Base-by-base conservation (phyloP, 2,888 invertebrate species). In the Perizoma affinitatum region DNA sequence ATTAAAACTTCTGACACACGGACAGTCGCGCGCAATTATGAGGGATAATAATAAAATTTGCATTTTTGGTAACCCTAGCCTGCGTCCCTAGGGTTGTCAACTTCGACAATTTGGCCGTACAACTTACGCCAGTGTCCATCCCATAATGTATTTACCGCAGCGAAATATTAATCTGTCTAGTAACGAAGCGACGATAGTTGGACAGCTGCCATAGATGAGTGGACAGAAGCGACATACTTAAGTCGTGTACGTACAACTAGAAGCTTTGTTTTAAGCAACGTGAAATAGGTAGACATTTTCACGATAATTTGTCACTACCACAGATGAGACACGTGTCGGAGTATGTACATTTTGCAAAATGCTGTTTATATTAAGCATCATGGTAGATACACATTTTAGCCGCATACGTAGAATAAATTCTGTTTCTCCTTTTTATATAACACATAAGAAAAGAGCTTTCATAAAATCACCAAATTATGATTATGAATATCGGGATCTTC, bases 91-190 rank as follows among this genome's bases (percentile, higher is more conserved):
- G 88, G 87, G 88, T 65, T 83, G 83, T 67, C 80, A 90, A 90
- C 86, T 91, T 88, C 83, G 80, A 86, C 87, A 90, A 90, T 90
- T 90, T 88, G 80, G 75, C 78, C 65, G 75, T 73, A 78, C 83
- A 87, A 90, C 82, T 90, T 87, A 75, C 74, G 70, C 76, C 80
- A 78, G 78, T 85, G 90, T 85, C 88, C 87, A 73, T 66, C 82
- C 80, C 83, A 87, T 90, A 88, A 92, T 84, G 86, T 88, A 92
- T 91, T 91, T 89, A 92, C 86, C 79, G 81, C 80, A 76, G 75
- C 89, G 88, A 90, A 92, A 90, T 92, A 92, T 92, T 91, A 90
- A 91, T 92, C 85, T 80, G 66, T 70, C 38, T 38, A 38, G 83
- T 90, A 89, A 90, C 88, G 87, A 90, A 86, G 75, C 75, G 70